Evolutionary conservation across 2,113 vertebrate genomes (phyloP), one percentile per base, ranked within the genome.

Genomic region (Crotalus viridis): DNA sequence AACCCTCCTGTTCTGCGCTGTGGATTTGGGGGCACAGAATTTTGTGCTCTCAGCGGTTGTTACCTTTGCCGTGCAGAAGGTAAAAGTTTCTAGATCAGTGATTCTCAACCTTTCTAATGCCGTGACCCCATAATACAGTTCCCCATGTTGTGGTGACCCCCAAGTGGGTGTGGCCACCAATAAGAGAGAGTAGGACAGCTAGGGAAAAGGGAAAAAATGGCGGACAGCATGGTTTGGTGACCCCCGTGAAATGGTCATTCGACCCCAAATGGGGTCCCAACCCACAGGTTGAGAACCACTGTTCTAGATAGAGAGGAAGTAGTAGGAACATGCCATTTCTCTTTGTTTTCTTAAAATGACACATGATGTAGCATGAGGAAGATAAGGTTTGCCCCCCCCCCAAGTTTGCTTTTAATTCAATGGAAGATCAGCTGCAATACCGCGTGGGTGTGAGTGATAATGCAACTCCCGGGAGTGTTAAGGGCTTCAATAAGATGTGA

Each of bases 11-110:
- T 95, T 94, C 90, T 89, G 52, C 0, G 19, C 94, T 69, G 46
- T 93, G 81, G 89, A 89, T 24, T 88, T 94, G 90, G 91, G 85
- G 43, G 91, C 96, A 4, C 94, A 74, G 90, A 26, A 89, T 88
- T 86, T 94, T 0, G 4, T 59, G 28, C 85, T 95, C 90, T 89
- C 94, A 0, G 1, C 95, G 0, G 0, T 52, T 28, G 59, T 95
- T 91, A 94, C 96, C 89, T 95, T 94, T 24, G 0, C 59, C 0
- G 88, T 87, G 39, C 94, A 94, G 87, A 95, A 94, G 93, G 91
- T 95, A 21, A 91, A 48, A 91, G 3, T 15, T 22, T 7, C 43
- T 5, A 52, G 56, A 1, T 43, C n/a, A n/a, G n/a, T n/a, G n/a
- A n/a, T n/a, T n/a, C n/a, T n/a, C n/a, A n/a, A n/a, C n/a, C n/a